Evolutionary conservation across 2,797 vertebrate species (phyloP).

Genomic region (Glossophaga mutica): DNA sequence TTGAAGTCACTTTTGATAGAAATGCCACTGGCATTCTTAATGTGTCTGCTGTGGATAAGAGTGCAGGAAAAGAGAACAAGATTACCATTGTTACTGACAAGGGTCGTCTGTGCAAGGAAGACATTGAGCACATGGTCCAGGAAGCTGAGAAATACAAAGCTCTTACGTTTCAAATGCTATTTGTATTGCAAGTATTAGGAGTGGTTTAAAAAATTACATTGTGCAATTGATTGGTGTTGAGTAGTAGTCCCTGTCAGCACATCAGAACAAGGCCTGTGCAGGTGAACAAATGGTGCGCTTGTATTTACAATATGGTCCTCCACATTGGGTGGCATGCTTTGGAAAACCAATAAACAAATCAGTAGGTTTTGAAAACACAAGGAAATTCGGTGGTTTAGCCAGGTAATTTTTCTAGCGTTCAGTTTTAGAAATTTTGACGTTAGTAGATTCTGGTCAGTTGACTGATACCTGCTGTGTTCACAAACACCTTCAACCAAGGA

Average conservation of each 20-base stretch:
- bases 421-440: background rate
- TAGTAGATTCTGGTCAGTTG: background rate
- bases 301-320: background rate
- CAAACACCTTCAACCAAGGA: background rate
- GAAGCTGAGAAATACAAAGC: too few relatives aligned
- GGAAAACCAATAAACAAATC: background rate
- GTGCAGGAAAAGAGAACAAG: too few relatives aligned
- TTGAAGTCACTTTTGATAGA: too few relatives aligned
- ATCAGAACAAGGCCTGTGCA: background rate
- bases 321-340: background rate
- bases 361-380: conserved; percentile 5
- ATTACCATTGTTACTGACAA: too few relatives aligned
- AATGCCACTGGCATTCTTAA: too few relatives aligned
- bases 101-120: too few relatives aligned
- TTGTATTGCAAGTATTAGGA: background rate
- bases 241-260: background rate
- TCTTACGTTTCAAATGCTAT: background rate
- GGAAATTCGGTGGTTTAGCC: background rate
- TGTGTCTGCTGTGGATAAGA: too few relatives aligned
- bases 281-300: background rate
- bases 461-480: background rate
- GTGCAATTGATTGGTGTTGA: background rate
- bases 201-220: background rate
- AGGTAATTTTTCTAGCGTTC: background rate
- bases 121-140: too few relatives aligned